These are phyloP conservation scores for Cyaniris semiargus DNA, from an alignment of 2,888 invertebrate genomes.

Conservation along the genomic window DNA sequence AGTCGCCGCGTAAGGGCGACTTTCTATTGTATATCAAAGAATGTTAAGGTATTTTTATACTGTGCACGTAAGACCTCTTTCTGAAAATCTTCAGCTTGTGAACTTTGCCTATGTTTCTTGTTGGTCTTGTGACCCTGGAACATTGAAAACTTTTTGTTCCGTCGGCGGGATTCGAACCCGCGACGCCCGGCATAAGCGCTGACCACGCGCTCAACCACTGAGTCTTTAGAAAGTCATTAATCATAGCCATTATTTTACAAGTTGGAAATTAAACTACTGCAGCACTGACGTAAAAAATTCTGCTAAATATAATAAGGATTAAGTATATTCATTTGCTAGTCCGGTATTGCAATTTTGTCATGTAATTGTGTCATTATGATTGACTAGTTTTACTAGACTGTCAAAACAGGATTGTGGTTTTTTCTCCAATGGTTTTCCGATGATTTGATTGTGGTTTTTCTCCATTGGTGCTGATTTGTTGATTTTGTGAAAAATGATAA, in stretches of 20 bases:
- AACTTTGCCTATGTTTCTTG: slow-evolving; percentile 9
- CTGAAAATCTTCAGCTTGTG: slow-evolving; percentile 3
- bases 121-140: too few relatives aligned
- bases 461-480: too few relatives aligned
- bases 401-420: too few relatives aligned
- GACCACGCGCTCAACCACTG: too few relatives aligned
- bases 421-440: too few relatives aligned
- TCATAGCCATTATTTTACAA: background rate
- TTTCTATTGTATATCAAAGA: slow-evolving; percentile 16
- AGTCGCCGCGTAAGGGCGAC: background rate
- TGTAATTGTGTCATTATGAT: background rate
- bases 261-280: background rate
- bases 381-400: background rate
- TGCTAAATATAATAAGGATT: background rate
- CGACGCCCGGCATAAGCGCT: too few relatives aligned
- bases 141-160: too few relatives aligned
- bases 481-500: too few relatives aligned
- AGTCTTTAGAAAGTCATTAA: background rate
- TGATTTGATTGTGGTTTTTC: too few relatives aligned
- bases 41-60: slow-evolving; percentile 29
- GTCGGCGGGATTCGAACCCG: too few relatives aligned
- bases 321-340: background rate
- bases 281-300: background rate
- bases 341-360: background rate
- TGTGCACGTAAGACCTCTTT: slow-evolving; percentile 31